phyloP scores from a whole-genome alignment of 2,113 vertebrate species.

The Malaclemys terrapin region DNA sequence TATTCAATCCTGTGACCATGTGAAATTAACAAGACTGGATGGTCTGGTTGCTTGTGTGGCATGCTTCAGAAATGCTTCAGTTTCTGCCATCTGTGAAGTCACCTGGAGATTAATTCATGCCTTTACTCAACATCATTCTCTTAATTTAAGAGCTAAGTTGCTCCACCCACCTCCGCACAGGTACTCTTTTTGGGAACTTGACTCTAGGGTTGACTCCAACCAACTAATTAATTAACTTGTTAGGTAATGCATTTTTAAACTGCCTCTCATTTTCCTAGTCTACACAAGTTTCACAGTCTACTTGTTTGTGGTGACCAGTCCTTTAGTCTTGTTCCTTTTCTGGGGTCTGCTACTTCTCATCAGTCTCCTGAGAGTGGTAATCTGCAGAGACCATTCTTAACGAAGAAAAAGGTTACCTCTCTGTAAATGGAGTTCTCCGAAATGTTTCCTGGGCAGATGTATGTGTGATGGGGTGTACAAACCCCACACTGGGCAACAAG shows the following conservation, averaged over 20 bases:
- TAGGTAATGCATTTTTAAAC: background rate
- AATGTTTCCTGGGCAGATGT: background rate
- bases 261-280: background rate
- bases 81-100: constrained; percentile 22
- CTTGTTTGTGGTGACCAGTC: constrained; percentile 5
- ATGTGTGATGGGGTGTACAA: too few species aligned
- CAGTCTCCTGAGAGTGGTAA: background rate
- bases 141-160: background rate
- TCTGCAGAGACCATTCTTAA: background rate
- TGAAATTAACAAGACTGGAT: background rate
- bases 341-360: background rate
- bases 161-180: background rate
- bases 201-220: background rate
- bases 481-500: too few species aligned
- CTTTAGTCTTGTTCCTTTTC: background rate
- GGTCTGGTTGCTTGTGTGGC: background rate
- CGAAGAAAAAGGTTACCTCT: background rate
- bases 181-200: background rate
- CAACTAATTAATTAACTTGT: background rate
- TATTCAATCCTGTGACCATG: background rate
- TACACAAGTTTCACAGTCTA: background rate
- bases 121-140: constrained; percentile 8
- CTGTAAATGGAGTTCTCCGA: background rate
- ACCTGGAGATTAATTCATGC: background rate
- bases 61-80: background rate